Base-by-base conservation (phyloP, 2,797 vertebrate species). In the Bradypus variegatus region DNA sequence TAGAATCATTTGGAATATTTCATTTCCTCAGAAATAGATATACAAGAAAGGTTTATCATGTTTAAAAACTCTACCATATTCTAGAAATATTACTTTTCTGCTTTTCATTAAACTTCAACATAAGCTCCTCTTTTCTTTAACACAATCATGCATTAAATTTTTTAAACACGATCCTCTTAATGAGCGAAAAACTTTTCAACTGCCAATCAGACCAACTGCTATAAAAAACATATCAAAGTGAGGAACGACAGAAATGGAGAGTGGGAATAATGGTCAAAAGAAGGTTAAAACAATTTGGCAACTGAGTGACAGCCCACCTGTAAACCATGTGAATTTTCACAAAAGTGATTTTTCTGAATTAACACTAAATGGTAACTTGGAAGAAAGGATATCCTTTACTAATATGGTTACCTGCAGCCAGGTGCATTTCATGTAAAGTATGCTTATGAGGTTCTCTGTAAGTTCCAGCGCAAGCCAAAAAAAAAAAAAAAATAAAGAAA, bases 1-100 rank as follows among this genome's bases (percentile, higher is more conserved):
- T 45, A 45, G 41, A 45, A 45, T 45, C 41, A 45, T 45, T 45
- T 45, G 99, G 98, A 98, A 94, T 99, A 98, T 94, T 99, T 98
- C 96, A 96, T 98, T 95, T 98, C 98, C 96, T 97, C 98, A 0
- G 98, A 98, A 19, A 98, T 98, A 58, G 98, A 98, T 86, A 94
- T 98, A 31, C 98, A 99, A 95, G 98, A 99, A 82, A 99, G 96
- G 98, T 99, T 45, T 95, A 97, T 88, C 97, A 98, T 94, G 96
- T 99, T 69, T 98, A 97, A 99, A 99, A 99, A 97, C 97, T 99
- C 90, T 98, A 99, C 97, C 99, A 99, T 38, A 97, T 99, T 96
- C 97, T 99, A 97, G 99, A 99, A 97, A 98, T 99, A 75, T 88
- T 98, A 76, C 96, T 96, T 99, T 98, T 96, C 97, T 97, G 78